A percentile compares a stretch with the other conserved stretches of the same genome.
Conservation (phyloP, 1,140 invertebrate species). For the Cataglyphis hispanica region DNA sequence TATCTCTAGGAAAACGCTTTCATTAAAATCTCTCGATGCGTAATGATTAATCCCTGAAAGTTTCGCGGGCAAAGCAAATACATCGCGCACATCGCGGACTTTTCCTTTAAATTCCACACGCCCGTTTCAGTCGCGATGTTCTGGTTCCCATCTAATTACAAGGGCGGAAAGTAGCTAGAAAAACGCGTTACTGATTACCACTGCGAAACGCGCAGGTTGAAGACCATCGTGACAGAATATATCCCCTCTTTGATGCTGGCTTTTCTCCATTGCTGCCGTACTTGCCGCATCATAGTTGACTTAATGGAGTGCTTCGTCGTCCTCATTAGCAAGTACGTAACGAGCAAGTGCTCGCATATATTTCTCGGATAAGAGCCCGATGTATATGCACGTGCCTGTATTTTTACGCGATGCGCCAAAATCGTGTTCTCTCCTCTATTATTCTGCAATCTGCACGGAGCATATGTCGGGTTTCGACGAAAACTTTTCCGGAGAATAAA, state of each 20-base stretch:
- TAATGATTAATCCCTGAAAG: neutral
- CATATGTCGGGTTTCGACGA: neutral
- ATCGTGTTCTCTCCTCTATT: neutral
- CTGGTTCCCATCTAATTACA: neutral
- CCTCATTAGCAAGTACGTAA: slow-evolving; percentile 74
- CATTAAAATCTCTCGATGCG: neutral
- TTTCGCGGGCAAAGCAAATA: neutral
- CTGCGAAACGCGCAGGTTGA: neutral
- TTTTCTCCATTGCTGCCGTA: slow-evolving; percentile 63
- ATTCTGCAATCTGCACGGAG: neutral
- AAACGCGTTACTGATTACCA: neutral
- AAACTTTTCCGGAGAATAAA: neutral
- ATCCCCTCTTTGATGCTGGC: slow-evolving; percentile 61
- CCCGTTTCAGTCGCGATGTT: neutral
- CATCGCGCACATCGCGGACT: neutral
- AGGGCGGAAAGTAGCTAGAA: neutral
- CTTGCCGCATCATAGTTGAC: slow-evolving; percentile 72
- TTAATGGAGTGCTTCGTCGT: slow-evolving; percentile 78
- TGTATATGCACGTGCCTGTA: neutral
- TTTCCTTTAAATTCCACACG: neutral
- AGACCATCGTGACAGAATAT: slow-evolving; percentile 26
- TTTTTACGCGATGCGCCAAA: slow-evolving; percentile 11
- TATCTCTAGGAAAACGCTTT: neutral
- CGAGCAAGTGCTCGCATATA: slow-evolving; percentile 71
- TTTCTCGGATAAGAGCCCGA: slow-evolving; percentile 61